These are phyloP conservation scores for Himalopsyche japonica DNA, from an alignment of 2,888 invertebrate species.

Conservation along the genomic window DNA sequence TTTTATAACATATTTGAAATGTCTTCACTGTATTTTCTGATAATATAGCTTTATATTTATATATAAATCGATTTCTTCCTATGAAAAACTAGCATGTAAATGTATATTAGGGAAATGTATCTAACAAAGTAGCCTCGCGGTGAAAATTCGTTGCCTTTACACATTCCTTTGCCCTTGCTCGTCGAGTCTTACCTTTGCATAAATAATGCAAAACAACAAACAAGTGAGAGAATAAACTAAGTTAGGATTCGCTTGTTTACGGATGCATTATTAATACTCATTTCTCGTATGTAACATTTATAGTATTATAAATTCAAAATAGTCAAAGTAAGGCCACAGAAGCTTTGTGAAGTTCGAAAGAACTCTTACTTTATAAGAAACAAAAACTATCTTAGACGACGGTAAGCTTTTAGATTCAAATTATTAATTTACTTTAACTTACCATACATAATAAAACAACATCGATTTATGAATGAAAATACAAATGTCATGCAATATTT, in stretches of 20 bases:
- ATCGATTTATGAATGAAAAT: too few relatives aligned
- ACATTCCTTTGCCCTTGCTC: neutral
- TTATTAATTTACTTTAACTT: too few relatives aligned
- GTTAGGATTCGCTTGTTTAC: neutral
- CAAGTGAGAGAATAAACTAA: neutral
- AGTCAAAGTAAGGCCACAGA: neutral
- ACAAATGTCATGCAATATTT: too few relatives aligned
- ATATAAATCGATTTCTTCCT: too few relatives aligned
- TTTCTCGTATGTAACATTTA: neutral
- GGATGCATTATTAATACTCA: neutral
- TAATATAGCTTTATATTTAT: too few relatives aligned
- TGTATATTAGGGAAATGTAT: neutral
- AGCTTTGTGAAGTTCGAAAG: neutral
- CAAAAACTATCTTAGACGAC: neutral
- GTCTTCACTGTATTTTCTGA: too few relatives aligned
- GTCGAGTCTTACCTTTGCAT: neutral
- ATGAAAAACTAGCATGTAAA: too few relatives aligned
- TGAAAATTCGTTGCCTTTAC: neutral
- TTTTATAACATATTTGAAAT: too few relatives aligned
- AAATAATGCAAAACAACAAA: neutral
- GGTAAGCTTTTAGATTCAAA: too few relatives aligned
- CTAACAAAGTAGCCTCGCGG: neutral
- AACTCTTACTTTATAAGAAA: neutral
- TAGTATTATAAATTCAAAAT: neutral
- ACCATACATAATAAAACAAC: too few relatives aligned